Evolutionary conservation across 2,113 vertebrate genomes (phyloP), one percentile per base, ranked within the genome.

Genomic region (Platichthys flesus): DNA sequence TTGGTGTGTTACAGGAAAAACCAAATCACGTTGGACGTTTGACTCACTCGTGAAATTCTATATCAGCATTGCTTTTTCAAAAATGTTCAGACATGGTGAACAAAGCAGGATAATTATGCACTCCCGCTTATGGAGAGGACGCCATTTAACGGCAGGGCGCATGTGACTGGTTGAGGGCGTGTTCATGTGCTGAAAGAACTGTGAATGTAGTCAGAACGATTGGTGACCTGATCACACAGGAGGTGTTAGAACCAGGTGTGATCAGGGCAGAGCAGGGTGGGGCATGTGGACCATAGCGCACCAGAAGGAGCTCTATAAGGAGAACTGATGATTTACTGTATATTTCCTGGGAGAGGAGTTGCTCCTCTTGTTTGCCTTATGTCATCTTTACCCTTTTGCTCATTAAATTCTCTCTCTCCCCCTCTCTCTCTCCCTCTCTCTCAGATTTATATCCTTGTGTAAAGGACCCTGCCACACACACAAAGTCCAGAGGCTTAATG

Each of bases 391-490:
- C 66, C 54, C 61, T 72, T 64, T 68, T 56, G 21, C 71, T 74
- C 68, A 64, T 87, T 84, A 82, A 76, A 70, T 66, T 37, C 31
- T 64, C 49, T 68, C 20, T 74, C 60, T 24, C 68, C 70, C 8
- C 20, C 15, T 83, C 62, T 42, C 20, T 77, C 60, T 24, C 68
- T 67, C 8, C 16, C 21, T 51, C 15, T 82, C 62, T 35, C 74
- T 23, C 94, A 99, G 98, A 93, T 97, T 98, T 94, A 76, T 97
- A 74, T 96, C 96, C 89, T 93, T 98, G 84, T 99, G 97, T 89
- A 96, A 96, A 96, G 98, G 98, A 88, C 96, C 97, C n/a, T 98
- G 97, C 95, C 97, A 99, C 93, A 99, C 97, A 76, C 97, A 99
- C 91, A 99, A 99, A 96, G 98, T 99, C 85, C 97, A 99, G 94